These are phyloP conservation scores for Crotalus tigris DNA, from an alignment of 2,113 vertebrate species.

Conservation along the genomic window DNA sequence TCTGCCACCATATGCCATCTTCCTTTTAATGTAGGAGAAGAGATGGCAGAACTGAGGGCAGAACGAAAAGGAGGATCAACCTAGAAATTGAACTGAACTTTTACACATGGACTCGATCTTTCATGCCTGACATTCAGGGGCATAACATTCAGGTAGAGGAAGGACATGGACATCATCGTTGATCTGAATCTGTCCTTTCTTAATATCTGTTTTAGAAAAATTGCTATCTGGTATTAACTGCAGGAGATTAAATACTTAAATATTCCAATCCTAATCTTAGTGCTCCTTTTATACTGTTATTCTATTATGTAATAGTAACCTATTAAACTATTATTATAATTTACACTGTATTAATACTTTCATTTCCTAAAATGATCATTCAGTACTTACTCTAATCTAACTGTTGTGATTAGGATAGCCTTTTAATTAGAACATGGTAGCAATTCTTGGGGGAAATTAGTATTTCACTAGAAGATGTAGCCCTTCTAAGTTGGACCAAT, in stretches of 20 bases:
- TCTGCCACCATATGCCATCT: background rate
- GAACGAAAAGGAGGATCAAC: background rate
- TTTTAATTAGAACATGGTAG: background rate
- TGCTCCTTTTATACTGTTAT: conserved; percentile 47
- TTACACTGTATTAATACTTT: conserved; percentile 39
- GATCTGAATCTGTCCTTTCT: background rate
- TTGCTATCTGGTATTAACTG: conserved; percentile 53
- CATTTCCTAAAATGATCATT: conserved; percentile 43
- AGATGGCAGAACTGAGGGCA: background rate
- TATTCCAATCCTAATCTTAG: conserved; percentile 33
- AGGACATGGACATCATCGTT: background rate
- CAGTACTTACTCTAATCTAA: conserved; percentile 7
- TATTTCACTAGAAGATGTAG: background rate
- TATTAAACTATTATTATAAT: conserved; percentile 51
- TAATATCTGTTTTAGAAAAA: conserved; percentile 56
- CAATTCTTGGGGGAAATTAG: background rate
- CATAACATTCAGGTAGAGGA: background rate
- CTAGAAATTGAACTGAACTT: background rate
- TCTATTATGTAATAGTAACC: conserved; percentile 25
- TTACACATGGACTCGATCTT: background rate
- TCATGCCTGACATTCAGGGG: background rate
- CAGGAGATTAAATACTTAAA: conserved; percentile 55
- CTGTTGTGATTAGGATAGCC: conserved; percentile 4
- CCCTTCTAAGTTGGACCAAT: background rate
- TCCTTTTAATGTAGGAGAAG: background rate